Evolutionary conservation across 2,888 invertebrate genomes (phyloP).

Genomic region (Drosophila neonasuta): DNA sequence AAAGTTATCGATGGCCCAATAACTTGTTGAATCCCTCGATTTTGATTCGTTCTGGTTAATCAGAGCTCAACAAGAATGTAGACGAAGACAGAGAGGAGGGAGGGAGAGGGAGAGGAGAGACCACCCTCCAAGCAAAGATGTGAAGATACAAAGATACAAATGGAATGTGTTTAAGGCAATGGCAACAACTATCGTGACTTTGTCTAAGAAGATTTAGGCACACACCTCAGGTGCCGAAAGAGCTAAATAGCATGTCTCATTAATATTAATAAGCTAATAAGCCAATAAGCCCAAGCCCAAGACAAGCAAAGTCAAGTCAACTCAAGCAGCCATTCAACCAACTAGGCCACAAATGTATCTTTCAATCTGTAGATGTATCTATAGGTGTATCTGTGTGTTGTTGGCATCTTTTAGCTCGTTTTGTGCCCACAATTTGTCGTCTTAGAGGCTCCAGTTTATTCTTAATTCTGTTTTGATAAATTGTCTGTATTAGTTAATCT

Average conservation of each 20-base stretch:
- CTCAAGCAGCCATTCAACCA: conserved; percentile 8
- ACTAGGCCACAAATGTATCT: conserved; percentile 30
- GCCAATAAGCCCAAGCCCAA: conserved; percentile 31
- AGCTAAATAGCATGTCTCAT: conserved; percentile 56
- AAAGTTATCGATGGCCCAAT: conserved; percentile 9
- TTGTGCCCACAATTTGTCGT: conserved; percentile 32
- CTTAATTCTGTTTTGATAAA: conserved; percentile 50
- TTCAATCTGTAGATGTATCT: conserved; percentile 31
- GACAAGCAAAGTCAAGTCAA: conserved; percentile 12
- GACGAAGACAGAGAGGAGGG: background rate
- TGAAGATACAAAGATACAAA: conserved; percentile 35
- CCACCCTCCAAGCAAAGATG: conserved; percentile 43
- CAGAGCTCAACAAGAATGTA: conserved; percentile 2
- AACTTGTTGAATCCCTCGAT: conserved; percentile 8
- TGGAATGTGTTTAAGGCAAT: conserved; percentile 50
- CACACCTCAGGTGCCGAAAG: conserved; percentile 71
- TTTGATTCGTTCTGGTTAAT: conserved; percentile 26
- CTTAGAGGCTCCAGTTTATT: conserved; percentile 14
- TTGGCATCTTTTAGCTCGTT: conserved; percentile 19
- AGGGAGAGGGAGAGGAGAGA: conserved; percentile 22
- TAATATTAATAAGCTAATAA: conserved; percentile 68
- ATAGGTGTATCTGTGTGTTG: background rate
- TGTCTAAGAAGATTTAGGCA: conserved; percentile 45
- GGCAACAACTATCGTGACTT: conserved; percentile 51
- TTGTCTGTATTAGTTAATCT: conserved; percentile 61